Evolutionary conservation across 2,113 vertebrate genomes (phyloP), one percentile per base, ranked within the genome.

Genomic region (Pseudonaja textilis): DNA sequence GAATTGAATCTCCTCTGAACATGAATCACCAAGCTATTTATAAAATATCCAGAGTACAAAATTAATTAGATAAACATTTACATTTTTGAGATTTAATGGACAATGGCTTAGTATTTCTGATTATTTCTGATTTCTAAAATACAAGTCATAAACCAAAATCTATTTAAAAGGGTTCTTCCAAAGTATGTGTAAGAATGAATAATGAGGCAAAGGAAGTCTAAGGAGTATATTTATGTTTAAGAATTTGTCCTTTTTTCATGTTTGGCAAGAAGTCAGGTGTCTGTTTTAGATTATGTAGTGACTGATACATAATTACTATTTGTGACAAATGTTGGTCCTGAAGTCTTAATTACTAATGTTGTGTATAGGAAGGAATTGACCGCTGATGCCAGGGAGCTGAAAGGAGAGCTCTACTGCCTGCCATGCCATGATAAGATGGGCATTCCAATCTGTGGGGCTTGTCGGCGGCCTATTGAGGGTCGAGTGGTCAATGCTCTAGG

Each of bases 361-460:
- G 26, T 94, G 12, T 92, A 26, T 93, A 98, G 98, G 95, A 98
- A 98, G 93, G 98, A 98, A 94, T 96, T 98, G 96, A 98, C 96
- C 0, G 96, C 97, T 0, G 98, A 98, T 91, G 98, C 98, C 3
- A 96, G 97, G 6, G 98, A 98, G 54, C 97, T 98, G 94, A 98
- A 98, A 93, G 97, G 96, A 0, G 97, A 98, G 5, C 97, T 98
- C 45, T 98, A 96, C 1, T 98, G 98, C 92, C 94, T 98, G 92
- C 98, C 98, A 0, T 98, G 98, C 95, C 98, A 98, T 0, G 98
- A 98, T 96, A 98, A 98, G 95, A 98, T 98, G 98, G 98, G 98
- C 0, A 97, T 98, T 69, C 98, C 98, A 61, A 98, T 98, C 96
- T 98, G 98, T 0, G 98, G 98, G 0, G 98, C 98, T 23, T 98